Evolutionary conservation across 2,113 vertebrate species (phyloP).

Genomic region (Dasyprocta punctata): DNA sequence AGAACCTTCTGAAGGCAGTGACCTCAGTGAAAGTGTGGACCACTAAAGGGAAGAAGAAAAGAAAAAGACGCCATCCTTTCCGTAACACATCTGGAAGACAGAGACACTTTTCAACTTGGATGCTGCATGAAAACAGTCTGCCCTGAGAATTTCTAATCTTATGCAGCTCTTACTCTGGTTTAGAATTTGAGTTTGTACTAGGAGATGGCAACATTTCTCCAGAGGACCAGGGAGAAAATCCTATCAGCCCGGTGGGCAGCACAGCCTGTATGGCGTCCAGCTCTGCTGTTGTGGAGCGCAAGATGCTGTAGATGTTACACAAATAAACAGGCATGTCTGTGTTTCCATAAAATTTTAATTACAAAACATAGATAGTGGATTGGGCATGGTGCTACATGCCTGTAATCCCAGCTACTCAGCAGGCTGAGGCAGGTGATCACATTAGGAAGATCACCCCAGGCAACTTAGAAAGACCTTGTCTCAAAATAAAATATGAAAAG

Average conservation of each 20-base stretch:
- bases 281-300: neutral
- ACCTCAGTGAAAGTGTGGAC: neutral
- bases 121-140: neutral
- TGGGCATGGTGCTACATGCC: neutral
- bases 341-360: conserved; percentile 42
- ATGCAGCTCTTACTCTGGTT: neutral
- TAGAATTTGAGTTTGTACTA: conserved; percentile 1
- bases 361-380: neutral
- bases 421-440: neutral
- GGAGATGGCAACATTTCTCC: neutral
- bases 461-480: neutral
- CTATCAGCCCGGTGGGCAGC: neutral
- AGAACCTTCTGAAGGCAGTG: neutral
- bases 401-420: neutral
- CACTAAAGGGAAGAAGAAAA: neutral
- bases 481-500: neutral
- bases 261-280: neutral
- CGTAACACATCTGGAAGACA: neutral
- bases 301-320: neutral
- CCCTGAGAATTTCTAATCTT: neutral
- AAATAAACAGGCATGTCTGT: neutral
- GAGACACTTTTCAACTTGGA: neutral
- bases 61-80: neutral
- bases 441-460: neutral
- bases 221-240: neutral